Conservation (phyloP, 2,888 invertebrate genomes). For the Falcaria lacertinaria region DNA sequence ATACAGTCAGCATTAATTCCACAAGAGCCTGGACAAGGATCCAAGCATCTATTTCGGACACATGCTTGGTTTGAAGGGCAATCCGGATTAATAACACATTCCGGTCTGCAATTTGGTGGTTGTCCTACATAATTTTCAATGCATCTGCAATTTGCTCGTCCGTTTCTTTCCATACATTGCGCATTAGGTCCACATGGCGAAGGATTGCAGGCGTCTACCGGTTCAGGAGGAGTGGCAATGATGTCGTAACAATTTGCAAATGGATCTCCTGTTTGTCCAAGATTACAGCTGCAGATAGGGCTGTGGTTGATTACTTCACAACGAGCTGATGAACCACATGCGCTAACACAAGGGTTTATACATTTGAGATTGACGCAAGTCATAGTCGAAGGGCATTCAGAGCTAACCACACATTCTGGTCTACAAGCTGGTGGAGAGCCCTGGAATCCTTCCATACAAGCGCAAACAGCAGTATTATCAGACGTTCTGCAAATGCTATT, state of each 20-base stretch:
- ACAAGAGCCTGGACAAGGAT: constrained; percentile 91
- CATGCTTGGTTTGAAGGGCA: constrained; percentile 89
- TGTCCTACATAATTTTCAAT: constrained; percentile 87
- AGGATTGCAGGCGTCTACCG: constrained; percentile 83
- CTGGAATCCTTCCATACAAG: constrained; percentile 86
- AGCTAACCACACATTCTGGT: constrained; percentile 91
- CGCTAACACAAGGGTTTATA: constrained; percentile 89
- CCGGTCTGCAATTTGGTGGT: constrained; percentile 90
- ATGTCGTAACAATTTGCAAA: constrained; percentile 86
- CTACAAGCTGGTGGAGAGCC: constrained; percentile 90
- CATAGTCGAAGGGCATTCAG: constrained; percentile 88
- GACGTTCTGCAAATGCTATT: constrained; percentile 88
- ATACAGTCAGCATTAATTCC: constrained; percentile 89
- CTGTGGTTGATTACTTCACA: constrained; percentile 92
- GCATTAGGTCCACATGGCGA: constrained; percentile 92
- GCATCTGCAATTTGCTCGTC: constrained; percentile 87
- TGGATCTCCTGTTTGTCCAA: constrained; percentile 88
- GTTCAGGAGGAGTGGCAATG: constrained; percentile 45
- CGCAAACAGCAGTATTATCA: constrained; percentile 89
- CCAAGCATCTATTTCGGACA: constrained; percentile 88
- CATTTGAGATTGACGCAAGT: constrained; percentile 92
- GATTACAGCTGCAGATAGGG: constrained; percentile 90
- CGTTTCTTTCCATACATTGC: constrained; percentile 83
- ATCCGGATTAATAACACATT: constrained; percentile 90
- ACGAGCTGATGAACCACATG: constrained; percentile 87